Conservation (phyloP, 2,888 invertebrate genomes). For the Pyrgus malvae region DNA sequence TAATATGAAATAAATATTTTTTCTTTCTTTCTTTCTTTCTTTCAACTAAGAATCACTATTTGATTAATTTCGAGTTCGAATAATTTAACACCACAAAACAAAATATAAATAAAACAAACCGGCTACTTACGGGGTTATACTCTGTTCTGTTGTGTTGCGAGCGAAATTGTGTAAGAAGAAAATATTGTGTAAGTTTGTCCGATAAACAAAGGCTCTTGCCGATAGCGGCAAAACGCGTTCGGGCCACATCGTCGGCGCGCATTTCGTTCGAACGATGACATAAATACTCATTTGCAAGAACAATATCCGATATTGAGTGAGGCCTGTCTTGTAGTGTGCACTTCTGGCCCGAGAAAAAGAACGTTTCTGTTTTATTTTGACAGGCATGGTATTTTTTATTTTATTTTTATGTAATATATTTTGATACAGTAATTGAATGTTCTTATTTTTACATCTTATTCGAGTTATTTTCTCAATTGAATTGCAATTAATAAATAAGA, state of each 20-base stretch:
- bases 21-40: too few species aligned
- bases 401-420: too few species aligned
- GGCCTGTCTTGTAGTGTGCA: slow-evolving; percentile 66
- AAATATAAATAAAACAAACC: too few species aligned
- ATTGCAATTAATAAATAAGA: too few species aligned
- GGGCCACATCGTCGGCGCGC: slow-evolving; percentile 56
- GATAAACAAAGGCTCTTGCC: slow-evolving; percentile 46
- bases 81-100: too few species aligned
- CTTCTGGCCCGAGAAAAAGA: slow-evolving; percentile 23
- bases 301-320: slow-evolving; percentile 82
- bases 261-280: slow-evolving; percentile 78
- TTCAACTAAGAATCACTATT: too few species aligned
- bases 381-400: not conserved
- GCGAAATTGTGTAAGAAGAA: slow-evolving; percentile 36
- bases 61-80: too few species aligned
- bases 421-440: too few species aligned
- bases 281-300: slow-evolving; percentile 81
- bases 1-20: too few species aligned
- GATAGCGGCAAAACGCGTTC: slow-evolving; percentile 50
- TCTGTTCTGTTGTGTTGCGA: slow-evolving; percentile 10
- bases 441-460: too few species aligned
- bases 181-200: slow-evolving; percentile 41
- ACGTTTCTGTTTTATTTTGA: not conserved
- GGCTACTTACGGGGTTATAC: too few species aligned
- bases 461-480: too few species aligned